These are phyloP conservation scores for Euura lappo DNA, from an alignment of 1,140 invertebrate species.

Conservation along the genomic window DNA sequence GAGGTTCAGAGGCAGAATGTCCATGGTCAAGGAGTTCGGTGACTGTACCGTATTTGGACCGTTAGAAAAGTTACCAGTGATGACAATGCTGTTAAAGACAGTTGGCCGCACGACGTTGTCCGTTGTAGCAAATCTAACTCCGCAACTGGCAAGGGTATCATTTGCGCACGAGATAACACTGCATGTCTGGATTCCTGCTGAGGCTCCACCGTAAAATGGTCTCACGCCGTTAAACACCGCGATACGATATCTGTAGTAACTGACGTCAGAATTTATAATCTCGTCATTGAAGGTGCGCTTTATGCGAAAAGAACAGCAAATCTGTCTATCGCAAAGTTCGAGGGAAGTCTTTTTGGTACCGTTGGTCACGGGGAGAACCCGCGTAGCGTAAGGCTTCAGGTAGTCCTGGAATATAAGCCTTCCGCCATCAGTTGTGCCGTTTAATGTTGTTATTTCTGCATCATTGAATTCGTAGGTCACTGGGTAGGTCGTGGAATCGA, in stretches of 20 bases:
- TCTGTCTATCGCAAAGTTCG: conserved; percentile 34
- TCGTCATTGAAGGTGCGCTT: conserved; percentile 10
- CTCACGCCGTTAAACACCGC: conserved; percentile 60
- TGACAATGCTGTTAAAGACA: conserved; percentile 29
- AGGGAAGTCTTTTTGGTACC: conserved; percentile 16
- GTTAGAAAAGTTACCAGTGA: conserved; percentile 30
- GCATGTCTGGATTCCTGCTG: conserved; percentile 60
- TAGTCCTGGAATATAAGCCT: conserved; percentile 24
- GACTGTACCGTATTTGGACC: conserved; percentile 21
- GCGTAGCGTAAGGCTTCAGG: conserved; percentile 33
- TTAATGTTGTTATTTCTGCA: conserved; percentile 16
- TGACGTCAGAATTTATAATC: conserved; percentile 14
- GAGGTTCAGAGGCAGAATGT: conserved; percentile 28
- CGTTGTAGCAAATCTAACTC: conserved; percentile 40
- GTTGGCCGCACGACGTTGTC: conserved; percentile 26
- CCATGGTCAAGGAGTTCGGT: conserved; percentile 28
- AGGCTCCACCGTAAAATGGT: conserved; percentile 40
- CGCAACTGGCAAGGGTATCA: conserved; percentile 51
- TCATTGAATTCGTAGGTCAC: not conserved
- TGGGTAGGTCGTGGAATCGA: not conserved
- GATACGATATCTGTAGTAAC: conserved; percentile 50
- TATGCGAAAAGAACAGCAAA: conserved; percentile 47
- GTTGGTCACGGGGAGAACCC: conserved; percentile 21
- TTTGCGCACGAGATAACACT: conserved; percentile 58
- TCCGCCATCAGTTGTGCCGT: conserved; percentile 7